phyloP scores from a whole-genome alignment of 2,113 vertebrate species.

The Oreotrochilus melanogaster region DNA sequence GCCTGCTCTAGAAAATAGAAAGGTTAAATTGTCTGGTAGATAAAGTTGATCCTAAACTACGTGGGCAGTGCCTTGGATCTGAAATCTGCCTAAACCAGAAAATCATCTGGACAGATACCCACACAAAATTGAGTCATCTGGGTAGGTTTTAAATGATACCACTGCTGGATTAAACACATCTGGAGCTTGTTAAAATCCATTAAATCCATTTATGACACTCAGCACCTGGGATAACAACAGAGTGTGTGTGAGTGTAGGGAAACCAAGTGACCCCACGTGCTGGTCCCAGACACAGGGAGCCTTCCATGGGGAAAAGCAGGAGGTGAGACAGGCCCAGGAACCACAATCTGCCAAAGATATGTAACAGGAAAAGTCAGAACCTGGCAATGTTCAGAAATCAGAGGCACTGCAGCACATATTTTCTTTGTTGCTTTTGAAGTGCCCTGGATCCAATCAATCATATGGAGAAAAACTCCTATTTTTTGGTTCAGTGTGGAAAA shows the following conservation, averaged over 20 bases:
- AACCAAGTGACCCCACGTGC: neutral
- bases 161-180: neutral
- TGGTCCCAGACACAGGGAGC: neutral
- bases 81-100: constrained; percentile 25
- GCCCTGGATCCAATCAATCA: constrained; percentile 33
- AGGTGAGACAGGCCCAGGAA: neutral
- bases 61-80: neutral
- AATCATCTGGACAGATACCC: neutral
- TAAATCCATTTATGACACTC: neutral
- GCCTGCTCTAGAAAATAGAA: neutral
- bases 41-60: constrained; percentile 23
- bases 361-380: neutral
- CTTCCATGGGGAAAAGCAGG: neutral
- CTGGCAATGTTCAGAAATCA: neutral
- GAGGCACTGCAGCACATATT: neutral
- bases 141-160: neutral
- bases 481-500: constrained; percentile 24
- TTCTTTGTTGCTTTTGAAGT: constrained; percentile 35
- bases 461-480: neutral
- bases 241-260: fast-evolving
- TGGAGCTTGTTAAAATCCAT: neutral
- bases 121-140: neutral
- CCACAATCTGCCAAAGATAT: neutral
- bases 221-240: neutral
- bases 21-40: constrained; percentile 38